Evolutionary conservation across 30 jellyfish, hydroid and myxozoan species (phyloP), one percentile per base, ranked within the genome.

Genomic region (Mastigias papua): DNA sequence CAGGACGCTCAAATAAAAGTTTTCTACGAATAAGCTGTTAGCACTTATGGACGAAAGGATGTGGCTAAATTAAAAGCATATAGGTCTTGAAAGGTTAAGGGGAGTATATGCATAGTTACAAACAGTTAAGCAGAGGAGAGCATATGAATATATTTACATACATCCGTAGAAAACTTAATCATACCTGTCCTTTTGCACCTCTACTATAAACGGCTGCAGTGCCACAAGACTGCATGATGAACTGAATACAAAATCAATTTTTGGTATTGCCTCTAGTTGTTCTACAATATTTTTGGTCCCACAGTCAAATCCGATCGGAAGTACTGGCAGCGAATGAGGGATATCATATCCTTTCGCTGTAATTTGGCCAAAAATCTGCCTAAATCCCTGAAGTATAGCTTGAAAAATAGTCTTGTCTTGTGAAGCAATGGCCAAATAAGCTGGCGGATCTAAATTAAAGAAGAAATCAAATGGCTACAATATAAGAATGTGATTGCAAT

Each of bases 311-410:
- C 98, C 98, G 35, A 92, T 76, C 0, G 96, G 97, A 32, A 92
- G 88, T 80, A 89, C 87, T 21, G 94, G 86, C 31, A 48, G 27
- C 25, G 73, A 58, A 27, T 80, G 87, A 11, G 51, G 87, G 4
- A 68, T 92, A 42, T 20, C 63, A 42, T 92, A 89, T 20, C 95
- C 94, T 35, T 79, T 86, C 1, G 90, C 89, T 28, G 90, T 89
- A 31, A 97, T 78, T 62, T 72, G 93, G 34, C 98, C 97, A 86
- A 85, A 90, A 3, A 76, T 89, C 8, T 81, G 78, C 29, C 89
- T 78, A 80, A 92, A 92, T 26, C 98, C 98, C 46, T 81, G 97
- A 28, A 91, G 83, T 3, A 92, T 33, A 19, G 92, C 98, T 27
- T 73, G 93, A 30, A 86, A 22, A 11, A 92, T 78, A 4, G 75